These are phyloP conservation scores for silkworm (Bombyx mori) DNA, from an alignment of 1,140 invertebrate species.

Conservation along the genomic window ASM3026992v2 NC_085124.1:12487001-12487500, in stretches of 20 bases:
- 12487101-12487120: conserved; percentile 81
- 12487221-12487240: not conserved
- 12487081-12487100: conserved; percentile 76
- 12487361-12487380: too few relatives aligned
- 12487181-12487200: conserved; percentile 26
- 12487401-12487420: too few relatives aligned
- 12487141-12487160: conserved; percentile 83
- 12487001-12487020: conserved; percentile 81
- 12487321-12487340: not conserved
- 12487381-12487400: too few relatives aligned
- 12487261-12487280: not conserved
- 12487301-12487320: not conserved
- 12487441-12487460: too few relatives aligned
- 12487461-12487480: too few relatives aligned
- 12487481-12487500: too few relatives aligned
- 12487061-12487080: conserved; percentile 72
- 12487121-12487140: conserved; percentile 77
- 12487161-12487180: conserved; percentile 77
- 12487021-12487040: conserved; percentile 76
- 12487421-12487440: too few relatives aligned
- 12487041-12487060: conserved; percentile 38
- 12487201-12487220: not conserved
- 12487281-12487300: not conserved
- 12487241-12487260: not conserved
- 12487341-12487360: not conserved